phyloP scores from a whole-genome alignment of 2,888 invertebrate species.

The Stenotaenia linearis region DNA sequence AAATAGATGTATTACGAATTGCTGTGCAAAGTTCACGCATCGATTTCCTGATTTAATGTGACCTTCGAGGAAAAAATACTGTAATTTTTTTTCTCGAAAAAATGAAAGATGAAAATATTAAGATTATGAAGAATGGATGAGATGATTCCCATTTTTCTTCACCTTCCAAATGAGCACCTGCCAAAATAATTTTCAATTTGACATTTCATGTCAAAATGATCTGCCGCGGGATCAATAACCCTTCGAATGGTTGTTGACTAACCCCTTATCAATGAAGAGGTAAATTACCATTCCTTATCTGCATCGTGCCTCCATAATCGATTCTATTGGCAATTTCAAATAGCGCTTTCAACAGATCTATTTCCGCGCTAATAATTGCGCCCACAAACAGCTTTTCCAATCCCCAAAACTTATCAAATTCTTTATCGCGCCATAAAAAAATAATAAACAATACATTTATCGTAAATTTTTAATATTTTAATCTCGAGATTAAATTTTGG shows the following conservation, averaged over 20 bases:
- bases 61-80: no score
- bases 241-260: neutral
- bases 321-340: neutral
- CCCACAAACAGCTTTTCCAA: neutral
- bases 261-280: neutral
- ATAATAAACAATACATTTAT: no score
- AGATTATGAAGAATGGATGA: neutral
- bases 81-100: neutral
- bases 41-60: no score
- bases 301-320: neutral
- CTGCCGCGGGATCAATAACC: neutral
- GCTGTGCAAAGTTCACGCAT: no score
- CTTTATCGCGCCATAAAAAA: neutral
- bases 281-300: neutral
- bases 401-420: neutral
- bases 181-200: conserved; percentile 16
- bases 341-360: neutral
- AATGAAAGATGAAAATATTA: neutral
- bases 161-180: neutral
- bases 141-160: neutral
- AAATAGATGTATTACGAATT: no score
- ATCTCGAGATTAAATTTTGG: no score
- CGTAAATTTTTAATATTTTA: no score
- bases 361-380: neutral
- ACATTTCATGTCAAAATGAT: conserved; percentile 8